These are phyloP conservation scores for Haplochromis burtoni DNA, from an alignment of 2,113 vertebrate species.

Conservation along the genomic window DNA sequence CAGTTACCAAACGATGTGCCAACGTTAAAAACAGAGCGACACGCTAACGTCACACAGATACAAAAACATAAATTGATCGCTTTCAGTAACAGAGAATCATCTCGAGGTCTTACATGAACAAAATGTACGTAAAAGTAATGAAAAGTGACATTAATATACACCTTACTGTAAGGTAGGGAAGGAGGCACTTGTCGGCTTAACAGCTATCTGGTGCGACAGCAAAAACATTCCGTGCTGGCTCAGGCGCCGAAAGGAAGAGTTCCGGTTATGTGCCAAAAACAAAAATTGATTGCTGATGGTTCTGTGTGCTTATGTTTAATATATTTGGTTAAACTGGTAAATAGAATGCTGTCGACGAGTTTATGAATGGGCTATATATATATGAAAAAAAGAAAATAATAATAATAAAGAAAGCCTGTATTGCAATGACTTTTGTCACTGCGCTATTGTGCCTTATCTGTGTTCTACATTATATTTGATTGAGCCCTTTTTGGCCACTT, in stretches of 20 bases:
- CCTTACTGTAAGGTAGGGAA: slow-evolving; percentile 16
- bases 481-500: not conserved
- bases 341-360: not conserved
- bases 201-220: not conserved
- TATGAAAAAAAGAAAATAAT: not conserved
- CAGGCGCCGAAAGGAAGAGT: not conserved
- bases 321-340: not conserved
- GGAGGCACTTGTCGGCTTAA: not conserved
- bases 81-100: not conserved
- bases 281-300: not conserved
- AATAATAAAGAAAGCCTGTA: not conserved
- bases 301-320: not conserved
- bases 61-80: not conserved
- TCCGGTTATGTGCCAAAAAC: slow-evolving; percentile 4
- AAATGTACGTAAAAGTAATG: rapidly evolving
- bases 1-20: not conserved
- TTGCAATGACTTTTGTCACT: not conserved
- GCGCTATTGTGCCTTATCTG: not conserved
- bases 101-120: not conserved
- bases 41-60: not conserved
- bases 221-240: slow-evolving; percentile 25
- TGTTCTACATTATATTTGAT: not conserved
- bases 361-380: not conserved
- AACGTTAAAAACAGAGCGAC: not conserved
- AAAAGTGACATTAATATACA: not conserved